A percentile compares a stretch with the other conserved stretches of the same genome.
phyloP scores from a whole-genome alignment of 2,888 invertebrate species.

The Omphaloscelis lunosa region DNA sequence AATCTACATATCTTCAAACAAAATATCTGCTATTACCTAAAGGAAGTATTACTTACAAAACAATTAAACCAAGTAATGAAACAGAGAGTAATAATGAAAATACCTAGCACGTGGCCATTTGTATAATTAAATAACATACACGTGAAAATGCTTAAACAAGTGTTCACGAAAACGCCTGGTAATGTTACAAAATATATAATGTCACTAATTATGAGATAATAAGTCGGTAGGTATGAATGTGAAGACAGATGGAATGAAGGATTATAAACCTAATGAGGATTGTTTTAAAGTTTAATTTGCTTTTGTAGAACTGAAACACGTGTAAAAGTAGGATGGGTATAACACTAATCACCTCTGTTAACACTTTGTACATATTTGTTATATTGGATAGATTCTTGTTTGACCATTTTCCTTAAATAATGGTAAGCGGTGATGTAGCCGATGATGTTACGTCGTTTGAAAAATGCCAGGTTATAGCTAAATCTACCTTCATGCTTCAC shows the following conservation, averaged over 20 bases:
- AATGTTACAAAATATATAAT: conserved; percentile 18
- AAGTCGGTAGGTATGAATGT: neutral
- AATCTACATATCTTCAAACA: neutral
- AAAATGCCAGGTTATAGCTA: neutral
- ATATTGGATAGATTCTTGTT: neutral
- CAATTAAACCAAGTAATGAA: conserved; percentile 3
- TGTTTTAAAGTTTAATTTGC: neutral
- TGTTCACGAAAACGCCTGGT: conserved; percentile 12
- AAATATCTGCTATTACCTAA: neutral
- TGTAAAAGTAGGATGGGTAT: neutral
- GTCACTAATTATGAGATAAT: conserved; percentile 39
- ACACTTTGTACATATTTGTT: too few relatives aligned
- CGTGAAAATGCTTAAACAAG: conserved; percentile 40
- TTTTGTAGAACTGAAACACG: neutral
- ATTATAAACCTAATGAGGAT: neutral
- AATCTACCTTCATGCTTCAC: neutral
- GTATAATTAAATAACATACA: conserved; percentile 16
- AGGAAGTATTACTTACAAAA: neutral
- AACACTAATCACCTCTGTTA: neutral
- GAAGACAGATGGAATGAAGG: neutral
- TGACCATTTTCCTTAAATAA: neutral
- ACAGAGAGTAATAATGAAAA: conserved; percentile 22
- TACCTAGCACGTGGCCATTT: conserved; percentile 15
- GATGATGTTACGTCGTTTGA: neutral
- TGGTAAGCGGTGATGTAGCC: neutral